phyloP scores from a whole-genome alignment of 2,797 vertebrate genomes.

The Enteromius thamalakanensis region DNA sequence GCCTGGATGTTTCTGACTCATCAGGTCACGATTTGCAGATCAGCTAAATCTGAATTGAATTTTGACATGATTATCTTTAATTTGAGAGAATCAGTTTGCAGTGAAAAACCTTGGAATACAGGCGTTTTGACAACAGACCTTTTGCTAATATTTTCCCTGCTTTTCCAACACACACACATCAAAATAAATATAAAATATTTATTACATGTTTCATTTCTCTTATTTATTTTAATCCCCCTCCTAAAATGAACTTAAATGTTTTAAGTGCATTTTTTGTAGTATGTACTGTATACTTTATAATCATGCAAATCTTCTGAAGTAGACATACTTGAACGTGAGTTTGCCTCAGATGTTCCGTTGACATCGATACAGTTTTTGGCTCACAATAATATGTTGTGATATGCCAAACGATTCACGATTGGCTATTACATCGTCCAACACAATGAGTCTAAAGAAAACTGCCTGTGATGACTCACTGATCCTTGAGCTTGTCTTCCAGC shows the following conservation, averaged over 20 bases:
- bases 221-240: not conserved
- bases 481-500: conserved; percentile 41
- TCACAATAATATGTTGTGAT: conserved; percentile 39
- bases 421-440: not conserved
- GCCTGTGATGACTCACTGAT: conserved; percentile 17
- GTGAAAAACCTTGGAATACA: conserved; percentile 38
- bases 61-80: conserved; percentile 51
- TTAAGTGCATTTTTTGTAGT: not conserved
- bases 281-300: not conserved
- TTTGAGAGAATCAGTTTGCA: conserved; percentile 39
- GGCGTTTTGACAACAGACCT: not conserved
- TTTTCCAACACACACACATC: conserved; percentile 1
- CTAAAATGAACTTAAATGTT: not conserved
- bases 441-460: conserved; percentile 13
- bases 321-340: not conserved
- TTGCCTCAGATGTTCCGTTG: conserved; percentile 10
- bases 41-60: conserved; percentile 39
- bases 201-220: not conserved
- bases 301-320: conserved; percentile 4
- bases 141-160: not conserved
- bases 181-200: not conserved
- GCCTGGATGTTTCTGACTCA: not conserved
- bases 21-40: not conserved
- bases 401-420: conserved; percentile 22
- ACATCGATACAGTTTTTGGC: conserved; percentile 27